These are phyloP conservation scores for Thinocorus orbignyianus DNA, from an alignment of 2,113 vertebrate species.

Conservation along the genomic window DNA sequence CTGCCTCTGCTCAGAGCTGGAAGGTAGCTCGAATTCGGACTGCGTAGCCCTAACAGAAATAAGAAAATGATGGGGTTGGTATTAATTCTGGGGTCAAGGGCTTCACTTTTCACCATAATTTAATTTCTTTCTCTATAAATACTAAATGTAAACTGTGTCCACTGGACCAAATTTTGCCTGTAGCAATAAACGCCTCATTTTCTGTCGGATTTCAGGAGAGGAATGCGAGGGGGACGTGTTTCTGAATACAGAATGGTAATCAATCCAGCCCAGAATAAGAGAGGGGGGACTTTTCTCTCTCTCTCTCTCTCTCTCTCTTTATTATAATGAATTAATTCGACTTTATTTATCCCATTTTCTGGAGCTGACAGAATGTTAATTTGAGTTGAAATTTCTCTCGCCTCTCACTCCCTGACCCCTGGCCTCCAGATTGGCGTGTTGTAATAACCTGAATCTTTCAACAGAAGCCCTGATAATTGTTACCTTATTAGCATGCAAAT, in stretches of 20 bases:
- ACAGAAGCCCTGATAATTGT: slow-evolving; percentile 99
- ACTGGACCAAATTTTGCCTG: slow-evolving; percentile 86
- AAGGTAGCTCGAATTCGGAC: slow-evolving; percentile 47
- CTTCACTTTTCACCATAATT: slow-evolving; percentile 84
- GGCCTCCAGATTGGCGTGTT: slow-evolving; percentile 99
- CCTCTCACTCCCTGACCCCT: slow-evolving; percentile 98
- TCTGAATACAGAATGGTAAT: slow-evolving; percentile 95
- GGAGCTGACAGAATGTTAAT: slow-evolving; percentile 99
- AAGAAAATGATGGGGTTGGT: slow-evolving; percentile 68
- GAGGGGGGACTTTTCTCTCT: slow-evolving; percentile 64
- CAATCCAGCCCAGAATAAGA: slow-evolving; percentile 86
- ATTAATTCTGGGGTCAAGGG: slow-evolving; percentile 83
- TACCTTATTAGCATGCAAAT: slow-evolving; percentile 99
- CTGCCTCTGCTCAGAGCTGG: slow-evolving; percentile 15
- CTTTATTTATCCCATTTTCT: slow-evolving; percentile 99
- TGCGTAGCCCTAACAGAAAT: slow-evolving; percentile 20
- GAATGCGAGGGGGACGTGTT: slow-evolving; percentile 87
- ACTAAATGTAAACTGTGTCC: slow-evolving; percentile 94
- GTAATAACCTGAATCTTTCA: slow-evolving; percentile 99
- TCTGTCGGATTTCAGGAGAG: slow-evolving; percentile 86
- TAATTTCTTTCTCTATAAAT: slow-evolving; percentile 90
- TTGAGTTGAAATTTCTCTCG: slow-evolving; percentile 98
- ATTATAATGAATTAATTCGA: slow-evolving; percentile 98
- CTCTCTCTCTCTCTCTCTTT: slow-evolving; percentile 84
- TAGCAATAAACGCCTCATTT: slow-evolving; percentile 87